Evolutionary conservation across 2,113 vertebrate genomes (phyloP), one percentile per base, ranked within the genome.

Genomic region (Prunella fulvescens): DNA sequence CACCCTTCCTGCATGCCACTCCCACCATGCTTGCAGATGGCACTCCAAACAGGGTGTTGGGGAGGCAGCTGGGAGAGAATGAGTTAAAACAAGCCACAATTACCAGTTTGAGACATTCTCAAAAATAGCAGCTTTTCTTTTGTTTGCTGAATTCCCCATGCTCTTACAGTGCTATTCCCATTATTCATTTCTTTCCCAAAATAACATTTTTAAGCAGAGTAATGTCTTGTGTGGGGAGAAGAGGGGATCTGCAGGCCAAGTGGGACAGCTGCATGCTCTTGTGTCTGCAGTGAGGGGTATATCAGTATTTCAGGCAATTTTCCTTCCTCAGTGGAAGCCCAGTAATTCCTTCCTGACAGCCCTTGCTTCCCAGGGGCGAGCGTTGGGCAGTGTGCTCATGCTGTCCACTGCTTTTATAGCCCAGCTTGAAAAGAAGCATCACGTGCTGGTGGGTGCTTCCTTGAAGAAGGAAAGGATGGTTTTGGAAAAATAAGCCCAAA

Each of bases 131-230:
- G 33, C 86, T 92, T 94, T 94, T 78, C 76, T 90, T 94, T 94
- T 88, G 88, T 93, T 93, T 96, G 91, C 51, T 92, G 58, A 88
- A 81, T 93, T 92, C 82, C 67, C 82, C 2, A 2, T 86, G 76
- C 54, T 88, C 94, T 92, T 90, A 58, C 58, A 94, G 40, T 72
- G 42, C 39, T 87, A 44, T 81, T 82, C 81, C 50, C 40, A 58
- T 87, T 92, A 91, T 91, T 95, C 11, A 40, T 67, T 74, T 96
- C 66, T 92, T 90, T 85, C 81, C 84, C 66, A 57, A 95, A 97
- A 95, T 89, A 95, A 70, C 53, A 39, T 47, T 80, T 95, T 94
- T 62, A 53, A 77, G 70, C 33, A 60, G 24, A 56, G 29, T 61
- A 82, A 65, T 57, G 19, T 72, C 61, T 76, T 37, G 42, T 45